A percentile compares a stretch with the other conserved stretches of the same genome.
Evolutionary conservation across 2,797 vertebrate genomes (phyloP).

Genomic region (Lepilemur ruficaudatus): DNA sequence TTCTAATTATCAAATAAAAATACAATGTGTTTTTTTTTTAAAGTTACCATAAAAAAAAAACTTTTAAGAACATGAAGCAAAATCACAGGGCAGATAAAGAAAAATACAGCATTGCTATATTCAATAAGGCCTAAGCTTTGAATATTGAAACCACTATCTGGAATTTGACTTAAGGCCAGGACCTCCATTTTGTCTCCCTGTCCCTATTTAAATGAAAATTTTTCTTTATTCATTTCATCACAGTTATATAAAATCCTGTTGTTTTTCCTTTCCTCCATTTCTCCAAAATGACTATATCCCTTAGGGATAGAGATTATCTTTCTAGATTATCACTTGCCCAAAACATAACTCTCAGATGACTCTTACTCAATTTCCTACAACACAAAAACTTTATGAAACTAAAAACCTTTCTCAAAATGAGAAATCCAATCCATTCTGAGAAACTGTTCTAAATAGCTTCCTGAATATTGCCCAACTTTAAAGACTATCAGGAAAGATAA

Average conservation of each 20-base stretch:
- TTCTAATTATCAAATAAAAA: slow-evolving; percentile 72
- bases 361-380: neutral
- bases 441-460: slow-evolving; percentile 11
- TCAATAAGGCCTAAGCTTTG: neutral
- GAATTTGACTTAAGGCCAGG: neutral
- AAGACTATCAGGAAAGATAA: slow-evolving; percentile 44
- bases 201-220: neutral
- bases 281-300: neutral
- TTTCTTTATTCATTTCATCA: neutral
- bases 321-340: neutral
- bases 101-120: slow-evolving; percentile 64
- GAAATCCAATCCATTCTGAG: neutral
- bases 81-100: slow-evolving; percentile 72
- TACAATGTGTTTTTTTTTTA: neutral
- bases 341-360: neutral
- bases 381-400: neutral
- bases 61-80: slow-evolving; percentile 61
- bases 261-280: neutral
- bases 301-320: neutral
- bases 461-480: neutral
- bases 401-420: slow-evolving; percentile 40
- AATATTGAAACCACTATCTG: neutral
- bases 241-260: neutral
- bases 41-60: slow-evolving; percentile 50
- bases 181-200: neutral